A percentile compares a stretch with the other conserved stretches of the same genome.
Conservation (phyloP, 2,888 invertebrate genomes). For the Heliconius ismenius region DNA sequence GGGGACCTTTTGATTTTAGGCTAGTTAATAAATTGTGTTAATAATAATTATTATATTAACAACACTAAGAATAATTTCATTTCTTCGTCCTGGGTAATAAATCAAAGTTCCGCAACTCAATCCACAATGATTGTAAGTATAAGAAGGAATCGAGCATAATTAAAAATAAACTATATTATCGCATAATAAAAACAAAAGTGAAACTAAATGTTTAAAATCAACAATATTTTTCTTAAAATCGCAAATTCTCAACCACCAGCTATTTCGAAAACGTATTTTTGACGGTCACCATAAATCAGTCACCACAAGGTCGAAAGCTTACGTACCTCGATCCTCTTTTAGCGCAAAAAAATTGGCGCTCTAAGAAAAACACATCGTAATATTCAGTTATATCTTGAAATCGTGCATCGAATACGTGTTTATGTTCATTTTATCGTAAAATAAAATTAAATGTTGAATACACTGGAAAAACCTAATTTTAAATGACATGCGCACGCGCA, state of each 20-base stretch:
- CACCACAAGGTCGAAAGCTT: conserved; percentile 33
- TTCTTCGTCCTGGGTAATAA: no score
- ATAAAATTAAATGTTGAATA: neutral
- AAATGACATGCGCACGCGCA: neutral
- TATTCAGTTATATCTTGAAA: neutral
- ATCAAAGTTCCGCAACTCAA: no score
- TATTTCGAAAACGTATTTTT: conserved; percentile 19
- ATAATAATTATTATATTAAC: no score
- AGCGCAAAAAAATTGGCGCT: conserved; percentile 29
- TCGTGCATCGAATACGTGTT: conserved; percentile 4
- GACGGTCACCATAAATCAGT: conserved; percentile 29
- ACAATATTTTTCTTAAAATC: no score
- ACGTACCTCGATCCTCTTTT: conserved; percentile 5
- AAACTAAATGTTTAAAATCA: no score
- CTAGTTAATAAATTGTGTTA: neutral
- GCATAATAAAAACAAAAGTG: no score
- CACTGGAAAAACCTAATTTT: conserved; percentile 1
- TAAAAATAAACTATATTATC: no score
- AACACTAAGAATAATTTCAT: no score
- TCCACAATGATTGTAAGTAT: no score
- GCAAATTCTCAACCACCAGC: neutral
- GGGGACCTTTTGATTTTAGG: neutral
- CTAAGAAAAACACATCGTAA: conserved; percentile 26
- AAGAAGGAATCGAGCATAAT: no score
- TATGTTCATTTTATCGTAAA: conserved; percentile 6